Evolutionary conservation across 2,888 invertebrate genomes (phyloP), one percentile per base, ranked within the genome.

Genomic region (Siphonodentalium dalli): DNA sequence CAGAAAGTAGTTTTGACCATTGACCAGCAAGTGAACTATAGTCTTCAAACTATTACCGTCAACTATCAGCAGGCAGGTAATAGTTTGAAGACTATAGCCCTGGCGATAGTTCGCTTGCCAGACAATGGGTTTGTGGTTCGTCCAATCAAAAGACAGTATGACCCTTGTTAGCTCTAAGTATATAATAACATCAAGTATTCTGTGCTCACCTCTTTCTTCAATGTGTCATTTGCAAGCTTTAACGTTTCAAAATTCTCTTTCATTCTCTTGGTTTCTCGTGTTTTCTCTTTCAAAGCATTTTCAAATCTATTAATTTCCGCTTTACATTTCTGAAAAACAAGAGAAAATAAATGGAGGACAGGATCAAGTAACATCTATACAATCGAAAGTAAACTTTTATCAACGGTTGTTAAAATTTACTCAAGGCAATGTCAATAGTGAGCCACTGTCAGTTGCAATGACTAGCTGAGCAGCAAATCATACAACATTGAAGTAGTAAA

Each of bases 211-310:
- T 79, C 76, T 58, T 72, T 73, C 43, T 73, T 70, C 38, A 77
- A 54, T 2, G 65, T 64, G 57, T 78, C 77, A 66, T 78, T 78
- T 2, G 76, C 75, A 51, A 69, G 63, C 45, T 77, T 77, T 24
- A 79, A 54, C 5, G 77, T 75, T 34, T 79, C 78, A 75, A 79
- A 79, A 55, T 75, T 79, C 47, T 74, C 75, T 34, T 74, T 72
- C 27, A 77, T 50, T 51, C 77, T 59, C 43, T 72, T 74, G 54
- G 73, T 72, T 55, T 77, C 74, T 57, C 66, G 73, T 2, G 58
- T 63, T 45, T 72, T 75, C 24, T 75, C 75, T 55, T 65, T 73
- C 24, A 77, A 38, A 5, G 65, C 61, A 29, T 63, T 58, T 15
- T 75, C 72, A 15, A 75, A 41, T 29, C 63, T 65, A 0, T 45